A percentile compares a stretch with the other conserved stretches of the same genome.
Evolutionary conservation across 1,140 invertebrate species (phyloP).

Genomic region (Lineus longissimus): DNA sequence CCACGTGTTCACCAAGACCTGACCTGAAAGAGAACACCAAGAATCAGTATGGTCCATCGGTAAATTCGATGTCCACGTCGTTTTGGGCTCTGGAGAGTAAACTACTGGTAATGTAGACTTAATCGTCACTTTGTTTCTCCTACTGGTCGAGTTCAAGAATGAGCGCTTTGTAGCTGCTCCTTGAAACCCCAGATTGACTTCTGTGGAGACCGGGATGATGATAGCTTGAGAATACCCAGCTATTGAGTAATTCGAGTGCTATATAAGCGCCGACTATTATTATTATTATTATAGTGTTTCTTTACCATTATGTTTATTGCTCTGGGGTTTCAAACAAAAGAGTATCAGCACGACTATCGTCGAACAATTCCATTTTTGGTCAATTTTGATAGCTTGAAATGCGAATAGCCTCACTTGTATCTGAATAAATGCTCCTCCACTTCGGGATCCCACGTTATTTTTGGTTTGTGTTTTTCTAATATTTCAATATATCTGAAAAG

Average conservation of each 20-base stretch:
- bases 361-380: not conserved
- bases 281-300: too few relatives aligned
- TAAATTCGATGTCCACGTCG: not conserved
- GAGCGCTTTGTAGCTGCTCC: too few relatives aligned
- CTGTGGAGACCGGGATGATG: too few relatives aligned
- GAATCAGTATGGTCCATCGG: not conserved
- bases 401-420: constrained; percentile 64
- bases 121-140: too few relatives aligned
- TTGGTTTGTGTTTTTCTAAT: constrained; percentile 62
- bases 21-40: constrained; percentile 57
- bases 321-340: not conserved
- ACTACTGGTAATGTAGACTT: not conserved
- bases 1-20: constrained; percentile 63
- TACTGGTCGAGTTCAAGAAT: too few relatives aligned
- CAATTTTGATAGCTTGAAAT: not conserved
- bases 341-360: not conserved
- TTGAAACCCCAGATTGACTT: too few relatives aligned
- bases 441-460: constrained; percentile 71
- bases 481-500: constrained; percentile 52
- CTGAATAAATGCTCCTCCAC: constrained; percentile 82
- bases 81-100: not conserved
- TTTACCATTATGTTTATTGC: too few relatives aligned
- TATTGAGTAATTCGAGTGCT: too few relatives aligned
- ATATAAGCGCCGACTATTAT: too few relatives aligned
- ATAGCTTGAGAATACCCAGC: too few relatives aligned